phyloP scores from a whole-genome alignment of 1,140 invertebrate species.

The Brachystomella parvula region DNA sequence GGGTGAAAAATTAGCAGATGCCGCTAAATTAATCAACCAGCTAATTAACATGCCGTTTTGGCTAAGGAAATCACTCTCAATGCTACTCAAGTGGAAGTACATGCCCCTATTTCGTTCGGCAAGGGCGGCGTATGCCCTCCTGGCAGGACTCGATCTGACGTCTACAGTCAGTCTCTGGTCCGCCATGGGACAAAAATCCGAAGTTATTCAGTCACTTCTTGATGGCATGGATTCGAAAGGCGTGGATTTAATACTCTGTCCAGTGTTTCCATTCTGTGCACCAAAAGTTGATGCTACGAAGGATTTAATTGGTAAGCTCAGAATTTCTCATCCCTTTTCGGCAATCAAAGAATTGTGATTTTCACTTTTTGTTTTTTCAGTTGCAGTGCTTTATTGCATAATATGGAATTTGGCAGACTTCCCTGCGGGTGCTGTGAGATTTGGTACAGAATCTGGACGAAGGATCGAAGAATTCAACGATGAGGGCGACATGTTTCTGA shows the following conservation, averaged over 20 bases:
- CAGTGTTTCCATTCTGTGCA: constrained; percentile 30
- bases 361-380: constrained; percentile 15
- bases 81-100: not conserved
- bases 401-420: constrained; percentile 42
- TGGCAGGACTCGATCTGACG: constrained; percentile 4
- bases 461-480: constrained; percentile 40
- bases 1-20: not conserved
- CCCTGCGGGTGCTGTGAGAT: constrained; percentile 41
- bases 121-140: not conserved
- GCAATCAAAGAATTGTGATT: not conserved
- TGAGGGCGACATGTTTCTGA: constrained; percentile 35
- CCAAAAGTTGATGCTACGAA: constrained; percentile 18
- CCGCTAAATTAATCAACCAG: not conserved
- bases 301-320: constrained; percentile 10
- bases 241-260: constrained; percentile 29
- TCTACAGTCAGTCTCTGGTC: constrained; percentile 21
- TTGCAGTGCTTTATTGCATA: constrained; percentile 36
- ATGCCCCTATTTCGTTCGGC: not conserved
- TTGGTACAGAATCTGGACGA: constrained; percentile 40
- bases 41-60: constrained; percentile 1
- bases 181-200: not conserved
- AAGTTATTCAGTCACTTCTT: constrained; percentile 17
- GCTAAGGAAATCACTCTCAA: not conserved
- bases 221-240: constrained; percentile 22
- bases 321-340: not conserved